Evolutionary conservation across 2,797 vertebrate species (phyloP).

Genomic region (Enteromius afrohamiltoni): DNA sequence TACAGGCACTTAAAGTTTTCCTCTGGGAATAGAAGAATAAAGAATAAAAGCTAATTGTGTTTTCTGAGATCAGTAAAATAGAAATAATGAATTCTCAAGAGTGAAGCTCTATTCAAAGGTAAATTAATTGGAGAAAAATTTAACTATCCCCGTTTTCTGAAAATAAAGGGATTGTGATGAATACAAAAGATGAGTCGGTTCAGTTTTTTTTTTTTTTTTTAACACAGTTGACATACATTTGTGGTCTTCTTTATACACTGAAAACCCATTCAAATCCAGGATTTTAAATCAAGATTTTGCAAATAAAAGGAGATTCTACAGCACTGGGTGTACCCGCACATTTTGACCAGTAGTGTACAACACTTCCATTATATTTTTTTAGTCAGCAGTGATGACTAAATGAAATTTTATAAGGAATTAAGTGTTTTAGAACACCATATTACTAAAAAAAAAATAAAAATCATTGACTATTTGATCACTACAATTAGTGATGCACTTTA

Average conservation of each 20-base stretch:
- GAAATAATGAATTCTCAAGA: slow-evolving; percentile 45
- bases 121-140: slow-evolving; percentile 30
- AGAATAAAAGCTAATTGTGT: slow-evolving; percentile 38
- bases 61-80: slow-evolving; percentile 29
- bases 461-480: not conserved
- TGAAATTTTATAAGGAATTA: not conserved
- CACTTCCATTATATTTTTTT: not conserved
- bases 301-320: slow-evolving; percentile 16
- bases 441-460: not conserved
- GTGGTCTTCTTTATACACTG: not conserved
- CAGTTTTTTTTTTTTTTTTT: not conserved
- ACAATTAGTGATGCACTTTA: not conserved
- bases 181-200: slow-evolving; percentile 5
- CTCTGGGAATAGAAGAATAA: slow-evolving; percentile 16
- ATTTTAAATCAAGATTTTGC: not conserved
- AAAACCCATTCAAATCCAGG: not conserved
- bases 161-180: slow-evolving; percentile 28
- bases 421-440: not conserved
- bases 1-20: slow-evolving; percentile 40
- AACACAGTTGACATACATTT: not conserved
- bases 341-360: not conserved
- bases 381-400: not conserved
- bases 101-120: slow-evolving; percentile 35
- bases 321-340: slow-evolving; percentile 63
- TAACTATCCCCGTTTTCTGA: not conserved